Percentiles rank a stretch among this genome's conserved stretches.
Conservation (phyloP, 2,113 vertebrate species). For the Ochotona curzoniae region DNA sequence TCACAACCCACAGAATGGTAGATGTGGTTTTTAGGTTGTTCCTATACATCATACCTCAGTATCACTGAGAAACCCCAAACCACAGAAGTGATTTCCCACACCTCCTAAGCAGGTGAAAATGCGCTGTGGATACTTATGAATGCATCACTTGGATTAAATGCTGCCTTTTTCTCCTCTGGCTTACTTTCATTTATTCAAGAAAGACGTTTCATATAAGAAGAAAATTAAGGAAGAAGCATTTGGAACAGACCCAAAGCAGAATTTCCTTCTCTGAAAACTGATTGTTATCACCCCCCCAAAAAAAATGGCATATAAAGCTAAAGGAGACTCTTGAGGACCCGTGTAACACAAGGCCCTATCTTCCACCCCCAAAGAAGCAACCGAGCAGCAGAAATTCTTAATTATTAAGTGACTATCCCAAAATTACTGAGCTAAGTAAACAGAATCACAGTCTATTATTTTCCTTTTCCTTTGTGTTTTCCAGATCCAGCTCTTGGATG, state of each 20-base stretch:
- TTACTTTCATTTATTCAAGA: slow-evolving; percentile 9
- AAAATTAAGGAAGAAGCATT: neutral
- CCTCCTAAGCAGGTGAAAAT: slow-evolving; percentile 28
- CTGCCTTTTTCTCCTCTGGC: neutral
- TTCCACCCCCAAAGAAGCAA: neutral
- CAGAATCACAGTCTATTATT: neutral
- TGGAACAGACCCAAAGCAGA: neutral
- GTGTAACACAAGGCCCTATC: neutral
- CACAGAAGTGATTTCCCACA: neutral
- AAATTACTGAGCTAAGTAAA: neutral
- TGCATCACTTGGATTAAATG: neutral
- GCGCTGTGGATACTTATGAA: neutral
- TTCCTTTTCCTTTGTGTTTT: slow-evolving; percentile 23
- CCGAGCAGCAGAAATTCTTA: neutral
- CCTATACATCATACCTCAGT: slow-evolving; percentile 2
- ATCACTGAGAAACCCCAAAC: slow-evolving; percentile 33
- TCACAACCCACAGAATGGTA: slow-evolving; percentile 4
- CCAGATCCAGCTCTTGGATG: neutral
- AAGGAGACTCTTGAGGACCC: neutral
- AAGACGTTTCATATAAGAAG: neutral
- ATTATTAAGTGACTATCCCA: neutral
- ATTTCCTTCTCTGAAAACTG: slow-evolving; percentile 7
- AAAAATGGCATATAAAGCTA: neutral
- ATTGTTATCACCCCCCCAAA: neutral
- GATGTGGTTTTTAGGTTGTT: slow-evolving; percentile 40